phyloP scores from a whole-genome alignment of 1,140 invertebrate species.

The Mesaphorura yosii region DNA sequence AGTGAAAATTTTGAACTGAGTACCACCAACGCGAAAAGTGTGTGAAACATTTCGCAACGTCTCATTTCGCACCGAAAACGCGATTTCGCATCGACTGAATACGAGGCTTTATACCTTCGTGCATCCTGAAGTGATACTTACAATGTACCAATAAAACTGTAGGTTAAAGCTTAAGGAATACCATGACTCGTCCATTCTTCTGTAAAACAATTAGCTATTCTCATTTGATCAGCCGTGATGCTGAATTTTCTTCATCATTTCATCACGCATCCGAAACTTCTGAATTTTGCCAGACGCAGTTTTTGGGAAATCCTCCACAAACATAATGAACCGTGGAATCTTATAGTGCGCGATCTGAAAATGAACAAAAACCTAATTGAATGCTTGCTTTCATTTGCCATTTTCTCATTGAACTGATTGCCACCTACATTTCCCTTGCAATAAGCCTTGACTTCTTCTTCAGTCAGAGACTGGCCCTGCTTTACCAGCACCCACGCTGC shows the following conservation, averaged over 20 bases:
- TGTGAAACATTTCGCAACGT: too few species aligned
- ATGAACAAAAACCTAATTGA: conserved; percentile 4
- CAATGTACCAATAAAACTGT: too few species aligned
- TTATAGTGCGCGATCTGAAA: conserved; percentile 47
- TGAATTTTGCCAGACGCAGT: conserved; percentile 45
- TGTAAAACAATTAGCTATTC: background rate
- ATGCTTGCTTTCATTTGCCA: conserved; percentile 45
- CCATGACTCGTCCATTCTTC: background rate
- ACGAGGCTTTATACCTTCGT: too few species aligned
- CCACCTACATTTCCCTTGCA: conserved; percentile 46
- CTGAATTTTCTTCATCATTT: conserved; percentile 28
- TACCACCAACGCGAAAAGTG: too few species aligned
- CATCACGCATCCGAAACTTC: conserved; percentile 33
- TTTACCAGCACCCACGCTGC: conserved; percentile 47
- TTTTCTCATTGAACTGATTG: too few species aligned
- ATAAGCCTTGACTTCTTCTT: conserved; percentile 42
- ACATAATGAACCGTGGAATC: conserved; percentile 44
- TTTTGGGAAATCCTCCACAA: conserved; percentile 42
- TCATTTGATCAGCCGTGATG: too few species aligned
- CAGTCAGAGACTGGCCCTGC: conserved; percentile 35
- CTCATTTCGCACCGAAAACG: too few species aligned
- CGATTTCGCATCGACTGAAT: too few species aligned
- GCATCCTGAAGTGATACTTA: too few species aligned
- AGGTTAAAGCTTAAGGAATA: too few species aligned
- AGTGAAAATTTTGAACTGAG: too few species aligned